Conservation (phyloP, 2,113 vertebrate genomes). For the Raja brachyura region DNA sequence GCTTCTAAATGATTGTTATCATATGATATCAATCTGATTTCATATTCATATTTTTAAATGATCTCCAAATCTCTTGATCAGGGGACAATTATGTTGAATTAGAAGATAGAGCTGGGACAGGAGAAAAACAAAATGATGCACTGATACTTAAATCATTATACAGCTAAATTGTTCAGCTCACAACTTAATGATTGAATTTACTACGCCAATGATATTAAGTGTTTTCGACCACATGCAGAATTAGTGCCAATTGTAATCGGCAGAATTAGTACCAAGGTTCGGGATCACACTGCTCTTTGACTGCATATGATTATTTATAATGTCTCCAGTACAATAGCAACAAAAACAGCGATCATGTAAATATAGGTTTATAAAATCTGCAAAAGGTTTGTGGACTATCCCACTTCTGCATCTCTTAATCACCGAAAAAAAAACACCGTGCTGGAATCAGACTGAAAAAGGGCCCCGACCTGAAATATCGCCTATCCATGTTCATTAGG, state of each 20-base stretch:
- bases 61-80: background rate
- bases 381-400: background rate
- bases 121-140: background rate
- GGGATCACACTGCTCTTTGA: background rate
- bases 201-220: background rate
- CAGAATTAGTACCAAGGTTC: background rate
- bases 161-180: background rate
- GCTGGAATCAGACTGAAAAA: no score
- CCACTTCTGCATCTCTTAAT: background rate
- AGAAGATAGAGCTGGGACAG: background rate
- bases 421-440: no score
- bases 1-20: constrained; percentile 7
- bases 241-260: background rate
- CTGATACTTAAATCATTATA: background rate
- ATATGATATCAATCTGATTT: background rate
- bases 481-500: no score
- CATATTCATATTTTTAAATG: background rate
- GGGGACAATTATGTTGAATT: no score
- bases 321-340: background rate
- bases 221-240: background rate
- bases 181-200: background rate
- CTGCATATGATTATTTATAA: no score
- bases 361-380: background rate
- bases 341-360: background rate
- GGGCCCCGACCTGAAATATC: no score